Evolutionary conservation across 2,797 vertebrate species (phyloP), one percentile per base, ranked within the genome.

Genomic region (Neostethus bicornis): DNA sequence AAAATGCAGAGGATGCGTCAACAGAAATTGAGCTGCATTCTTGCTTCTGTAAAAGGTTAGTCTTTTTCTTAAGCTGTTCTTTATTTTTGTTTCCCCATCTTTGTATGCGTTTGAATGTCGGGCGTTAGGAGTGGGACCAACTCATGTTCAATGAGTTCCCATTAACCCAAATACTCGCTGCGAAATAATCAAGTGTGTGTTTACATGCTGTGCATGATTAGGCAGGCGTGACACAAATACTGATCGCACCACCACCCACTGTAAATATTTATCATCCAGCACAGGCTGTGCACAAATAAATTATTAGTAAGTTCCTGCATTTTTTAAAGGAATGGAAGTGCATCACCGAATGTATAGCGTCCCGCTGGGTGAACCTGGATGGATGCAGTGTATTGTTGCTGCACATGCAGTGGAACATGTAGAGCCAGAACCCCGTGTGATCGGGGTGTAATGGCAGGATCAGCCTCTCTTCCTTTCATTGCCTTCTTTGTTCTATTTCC

Each of bases 11-110:
- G 86, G 85, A 91, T 84, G 82, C 85, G 62, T 83, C 89, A 77
- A 89, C 87, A 84, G 87, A 91, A 88, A 87, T 85, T 84, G 86
- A 89, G 90, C 87, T 88, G 81, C 89, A 87, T 90, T 89, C 89
- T 90, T 90, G 89, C 86, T 91, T 91, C 85, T 88, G 81, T 88
- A 91, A 91, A n/a, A 93, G 92, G 92, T 93, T 90, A 86, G 92
- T 92, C 83, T 82, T 80, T 85, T 77, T 83, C 77, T 89, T 76
- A 73, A 82, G 81, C 75, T 84, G 61, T 84, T 84, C 41, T 69
- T 70, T 32, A 61, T 60, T 38, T 41, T 47, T 41, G 60, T 66
- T 21, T 65, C 60, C 48, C 39, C 59, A 32, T 66, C 61, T 70
- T 38, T 72, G 70, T 71, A 42, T 71, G 46, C 55, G 63, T 71